These are phyloP conservation scores for Paramormyrops hopkinsi DNA, from an alignment of 2,797 vertebrate species.

Conservation along the genomic window DNA sequence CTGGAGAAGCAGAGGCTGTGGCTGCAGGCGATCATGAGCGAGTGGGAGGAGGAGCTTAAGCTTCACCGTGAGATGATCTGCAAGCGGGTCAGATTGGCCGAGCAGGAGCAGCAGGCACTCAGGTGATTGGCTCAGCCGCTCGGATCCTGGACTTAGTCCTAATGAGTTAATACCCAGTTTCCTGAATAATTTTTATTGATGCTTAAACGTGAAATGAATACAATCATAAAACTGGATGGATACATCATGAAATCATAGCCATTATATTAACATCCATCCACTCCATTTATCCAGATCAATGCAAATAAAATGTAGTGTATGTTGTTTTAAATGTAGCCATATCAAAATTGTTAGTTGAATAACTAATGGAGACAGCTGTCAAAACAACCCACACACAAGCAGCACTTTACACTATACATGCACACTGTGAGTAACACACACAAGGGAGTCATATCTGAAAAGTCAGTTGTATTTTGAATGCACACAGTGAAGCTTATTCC, in stretches of 20 bases:
- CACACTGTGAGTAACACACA: no score
- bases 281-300: no score
- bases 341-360: no score
- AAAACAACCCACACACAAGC: background rate
- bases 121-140: slow-evolving; percentile 55
- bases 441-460: no score
- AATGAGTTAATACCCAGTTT: background rate
- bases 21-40: slow-evolving; percentile 68
- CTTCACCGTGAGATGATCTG: slow-evolving; percentile 68
- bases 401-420: background rate
- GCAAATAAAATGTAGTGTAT: no score
- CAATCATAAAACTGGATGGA: no score
- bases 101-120: slow-evolving; percentile 77
- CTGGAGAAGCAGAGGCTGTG: slow-evolving; percentile 74
- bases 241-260: no score
- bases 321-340: background rate
- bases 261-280: no score
- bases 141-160: background rate
- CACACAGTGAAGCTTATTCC: no score
- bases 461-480: no score
- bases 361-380: no score
- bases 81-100: slow-evolving; percentile 70
- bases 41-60: slow-evolving; percentile 74
- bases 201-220: no score
- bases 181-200: background rate